Evolutionary conservation across 2,797 vertebrate species (phyloP).

Genomic region (Enteromius trimaculatus): DNA sequence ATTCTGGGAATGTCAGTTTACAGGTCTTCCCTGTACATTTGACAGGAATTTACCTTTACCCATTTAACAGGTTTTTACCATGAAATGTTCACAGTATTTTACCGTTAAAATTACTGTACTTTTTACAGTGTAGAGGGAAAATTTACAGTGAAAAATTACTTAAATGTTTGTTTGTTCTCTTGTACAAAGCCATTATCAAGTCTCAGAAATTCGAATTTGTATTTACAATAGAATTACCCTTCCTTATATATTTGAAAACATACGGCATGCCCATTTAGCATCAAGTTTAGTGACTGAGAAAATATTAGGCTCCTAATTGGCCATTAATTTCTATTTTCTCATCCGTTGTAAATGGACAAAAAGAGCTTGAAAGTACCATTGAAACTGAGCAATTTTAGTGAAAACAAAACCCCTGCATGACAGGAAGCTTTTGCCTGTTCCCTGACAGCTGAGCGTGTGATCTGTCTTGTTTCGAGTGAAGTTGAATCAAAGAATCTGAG

Average conservation of each 20-base stretch:
- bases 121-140: not conserved
- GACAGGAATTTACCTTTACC: too few species aligned
- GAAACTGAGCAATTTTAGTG: conserved; percentile 49
- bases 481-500: conserved; percentile 61
- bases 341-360: conserved; percentile 13
- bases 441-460: conserved; percentile 57
- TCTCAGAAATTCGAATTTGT: not conserved
- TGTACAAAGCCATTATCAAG: not conserved
- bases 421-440: conserved; percentile 48
- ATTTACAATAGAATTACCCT: not conserved
- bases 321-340: not conserved
- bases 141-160: not conserved
- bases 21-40: too few species aligned
- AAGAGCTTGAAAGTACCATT: conserved; percentile 8
- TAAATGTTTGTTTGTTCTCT: not conserved
- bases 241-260: not conserved
- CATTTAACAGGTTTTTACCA: too few species aligned
- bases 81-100: too few species aligned
- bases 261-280: not conserved
- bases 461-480: conserved; percentile 63
- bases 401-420: conserved; percentile 51
- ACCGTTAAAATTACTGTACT: too few species aligned
- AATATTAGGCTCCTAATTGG: not conserved
- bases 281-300: not conserved
- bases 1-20: too few species aligned